Evolutionary conservation across 2,113 vertebrate genomes (phyloP).

Genomic region (Chloropsis hardwickii): DNA sequence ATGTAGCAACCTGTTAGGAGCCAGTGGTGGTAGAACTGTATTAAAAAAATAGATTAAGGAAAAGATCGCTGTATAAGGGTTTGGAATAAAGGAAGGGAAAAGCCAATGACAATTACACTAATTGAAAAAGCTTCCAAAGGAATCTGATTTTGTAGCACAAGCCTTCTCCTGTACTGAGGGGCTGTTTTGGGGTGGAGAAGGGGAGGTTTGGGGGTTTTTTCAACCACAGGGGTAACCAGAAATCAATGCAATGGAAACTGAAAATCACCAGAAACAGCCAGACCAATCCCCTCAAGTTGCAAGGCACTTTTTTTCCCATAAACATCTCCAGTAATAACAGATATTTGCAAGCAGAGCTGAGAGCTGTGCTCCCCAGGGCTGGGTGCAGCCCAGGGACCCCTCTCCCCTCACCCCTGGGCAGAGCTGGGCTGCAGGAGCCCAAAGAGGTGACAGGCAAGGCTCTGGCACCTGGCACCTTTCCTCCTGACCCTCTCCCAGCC

Average conservation of each 20-base stretch:
- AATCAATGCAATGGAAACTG: not conserved
- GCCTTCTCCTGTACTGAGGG: not conserved
- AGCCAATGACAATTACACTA: not conserved
- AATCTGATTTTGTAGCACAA: not conserved
- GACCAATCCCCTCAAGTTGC: not conserved
- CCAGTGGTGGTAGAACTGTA: not conserved
- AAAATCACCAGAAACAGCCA: not conserved
- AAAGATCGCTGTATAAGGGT: not conserved
- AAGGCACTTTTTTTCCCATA: not conserved
- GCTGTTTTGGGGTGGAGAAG: not conserved
- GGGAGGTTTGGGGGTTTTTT: not conserved
- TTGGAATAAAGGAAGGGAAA: not conserved
- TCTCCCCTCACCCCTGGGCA: not conserved
- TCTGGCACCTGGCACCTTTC: not conserved
- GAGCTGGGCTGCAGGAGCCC: too few relatives aligned
- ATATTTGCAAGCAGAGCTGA: not conserved
- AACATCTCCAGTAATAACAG: not conserved
- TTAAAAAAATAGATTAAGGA: not conserved
- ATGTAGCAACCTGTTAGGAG: not conserved
- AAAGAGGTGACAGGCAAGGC: fast-evolving
- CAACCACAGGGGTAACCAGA: not conserved
- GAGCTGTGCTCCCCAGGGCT: not conserved
- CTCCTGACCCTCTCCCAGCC: not conserved
- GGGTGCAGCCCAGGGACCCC: not conserved
- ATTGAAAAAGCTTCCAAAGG: not conserved